Evolutionary conservation across 2,888 invertebrate genomes (phyloP).

Genomic region (Pollenia griseotomentosa): DNA sequence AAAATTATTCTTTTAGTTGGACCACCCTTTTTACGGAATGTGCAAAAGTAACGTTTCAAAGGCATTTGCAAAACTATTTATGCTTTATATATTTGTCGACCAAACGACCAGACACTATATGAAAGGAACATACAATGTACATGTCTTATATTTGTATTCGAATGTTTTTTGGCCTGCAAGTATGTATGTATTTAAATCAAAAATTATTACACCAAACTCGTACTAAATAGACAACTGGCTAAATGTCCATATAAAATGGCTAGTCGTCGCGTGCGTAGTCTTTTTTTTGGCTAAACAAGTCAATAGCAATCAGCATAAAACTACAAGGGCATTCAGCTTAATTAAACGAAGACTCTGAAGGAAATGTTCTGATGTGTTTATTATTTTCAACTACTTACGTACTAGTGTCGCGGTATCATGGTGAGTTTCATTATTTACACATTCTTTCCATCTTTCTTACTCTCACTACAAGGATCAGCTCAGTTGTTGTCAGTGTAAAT

Average conservation of each 20-base stretch:
- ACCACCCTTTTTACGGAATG: too few species aligned
- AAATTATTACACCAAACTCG: neutral
- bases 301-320: constrained; percentile 6
- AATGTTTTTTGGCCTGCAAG: neutral
- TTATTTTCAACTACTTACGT: constrained; percentile 23
- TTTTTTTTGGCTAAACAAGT: constrained; percentile 12
- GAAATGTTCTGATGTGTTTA: neutral
- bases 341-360: neutral
- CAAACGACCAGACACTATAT: too few species aligned
- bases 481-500: neutral
- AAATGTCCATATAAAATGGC: constrained; percentile 22
- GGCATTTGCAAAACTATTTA: too few species aligned
- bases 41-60: too few species aligned
- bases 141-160: too few species aligned
- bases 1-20: too few species aligned
- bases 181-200: neutral
- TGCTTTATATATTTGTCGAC: too few species aligned
- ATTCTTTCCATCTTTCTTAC: neutral
- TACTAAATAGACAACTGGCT: neutral
- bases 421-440: constrained; percentile 2
- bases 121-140: too few species aligned
- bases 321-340: constrained; percentile 7
- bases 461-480: neutral
- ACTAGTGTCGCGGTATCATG: constrained; percentile 40
- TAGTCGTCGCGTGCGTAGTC: constrained; percentile 34